These are phyloP conservation scores for Psix sp. DNA, from an alignment of 1,140 invertebrate species.

Conservation along the genomic window DNA sequence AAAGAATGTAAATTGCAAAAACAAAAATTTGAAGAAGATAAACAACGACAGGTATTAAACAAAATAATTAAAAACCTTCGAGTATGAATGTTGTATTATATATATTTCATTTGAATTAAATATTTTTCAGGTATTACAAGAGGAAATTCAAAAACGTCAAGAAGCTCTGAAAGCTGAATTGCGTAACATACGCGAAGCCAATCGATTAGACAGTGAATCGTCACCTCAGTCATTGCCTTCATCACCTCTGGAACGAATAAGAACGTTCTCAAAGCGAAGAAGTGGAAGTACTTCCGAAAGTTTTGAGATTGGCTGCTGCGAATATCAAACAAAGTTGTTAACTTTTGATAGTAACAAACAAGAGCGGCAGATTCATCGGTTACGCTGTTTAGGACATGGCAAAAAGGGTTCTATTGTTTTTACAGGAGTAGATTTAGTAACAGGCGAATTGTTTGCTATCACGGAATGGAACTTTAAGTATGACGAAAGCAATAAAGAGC, in stretches of 20 bases:
- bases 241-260: conserved; percentile 66
- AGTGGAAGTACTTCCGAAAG: conserved; percentile 71
- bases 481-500: conserved; percentile 61
- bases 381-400: conserved; percentile 81
- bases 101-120: background rate
- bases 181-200: conserved; percentile 69
- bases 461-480: conserved; percentile 83
- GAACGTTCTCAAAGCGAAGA: conserved; percentile 64
- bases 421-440: conserved; percentile 81
- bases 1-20: conserved; percentile 79
- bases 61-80: too few species aligned
- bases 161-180: conserved; percentile 82
- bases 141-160: conserved; percentile 83
- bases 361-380: conserved; percentile 77
- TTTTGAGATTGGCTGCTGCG: conserved; percentile 75
- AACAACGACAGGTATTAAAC: conserved; percentile 75
- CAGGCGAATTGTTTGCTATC: conserved; percentile 83
- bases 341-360: conserved; percentile 78
- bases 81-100: conserved; percentile 3
- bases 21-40: conserved; percentile 80
- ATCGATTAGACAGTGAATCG: conserved; percentile 61
- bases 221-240: conserved; percentile 68
- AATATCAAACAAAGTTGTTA: conserved; percentile 77
- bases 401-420: conserved; percentile 82
- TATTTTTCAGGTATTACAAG: conserved; percentile 79